Conservation (phyloP, 2,113 vertebrate species). For the Paradisaea rubra region DNA sequence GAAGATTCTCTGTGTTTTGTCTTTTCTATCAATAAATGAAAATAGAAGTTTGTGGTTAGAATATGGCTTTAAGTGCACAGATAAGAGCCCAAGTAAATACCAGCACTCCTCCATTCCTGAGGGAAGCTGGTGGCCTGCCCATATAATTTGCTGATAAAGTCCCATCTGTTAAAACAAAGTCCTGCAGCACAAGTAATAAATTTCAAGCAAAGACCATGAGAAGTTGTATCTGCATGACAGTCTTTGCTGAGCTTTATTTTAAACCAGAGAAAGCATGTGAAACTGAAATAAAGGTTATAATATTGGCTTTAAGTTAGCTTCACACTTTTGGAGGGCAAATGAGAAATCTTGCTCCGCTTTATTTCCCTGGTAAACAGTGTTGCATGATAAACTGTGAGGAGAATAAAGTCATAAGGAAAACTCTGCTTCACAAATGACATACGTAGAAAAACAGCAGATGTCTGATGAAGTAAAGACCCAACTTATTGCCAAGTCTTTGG, state of each 20-base stretch:
- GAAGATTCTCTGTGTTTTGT: constrained; percentile 57
- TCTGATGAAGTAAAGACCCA: constrained; percentile 75
- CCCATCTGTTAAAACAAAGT: constrained; percentile 83
- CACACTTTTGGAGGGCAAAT: constrained; percentile 55
- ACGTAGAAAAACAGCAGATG: constrained; percentile 81
- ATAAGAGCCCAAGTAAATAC: constrained; percentile 75
- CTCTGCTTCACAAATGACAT: constrained; percentile 73
- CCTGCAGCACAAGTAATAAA: constrained; percentile 64
- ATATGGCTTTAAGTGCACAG: constrained; percentile 65
- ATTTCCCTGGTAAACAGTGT: constrained; percentile 60
- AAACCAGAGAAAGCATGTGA: constrained; percentile 64
- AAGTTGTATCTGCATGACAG: constrained; percentile 72
- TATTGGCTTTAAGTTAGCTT: constrained; percentile 62
- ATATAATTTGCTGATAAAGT: constrained; percentile 78
- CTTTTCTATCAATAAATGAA: constrained; percentile 56
- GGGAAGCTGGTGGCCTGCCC: constrained; percentile 75
- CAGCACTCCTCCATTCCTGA: constrained; percentile 66
- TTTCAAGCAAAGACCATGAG: constrained; percentile 69
- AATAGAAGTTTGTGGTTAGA: constrained; percentile 69
- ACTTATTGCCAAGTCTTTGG: constrained; percentile 76
- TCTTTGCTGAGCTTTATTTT: constrained; percentile 59
- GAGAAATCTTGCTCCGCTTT: constrained; percentile 47
- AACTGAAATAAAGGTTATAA: constrained; percentile 68
- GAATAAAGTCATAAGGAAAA: constrained; percentile 76
- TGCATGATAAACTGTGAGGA: constrained; percentile 70